Base-by-base conservation (phyloP, 1,140 invertebrate species). In the Spodoptera litura region DNA sequence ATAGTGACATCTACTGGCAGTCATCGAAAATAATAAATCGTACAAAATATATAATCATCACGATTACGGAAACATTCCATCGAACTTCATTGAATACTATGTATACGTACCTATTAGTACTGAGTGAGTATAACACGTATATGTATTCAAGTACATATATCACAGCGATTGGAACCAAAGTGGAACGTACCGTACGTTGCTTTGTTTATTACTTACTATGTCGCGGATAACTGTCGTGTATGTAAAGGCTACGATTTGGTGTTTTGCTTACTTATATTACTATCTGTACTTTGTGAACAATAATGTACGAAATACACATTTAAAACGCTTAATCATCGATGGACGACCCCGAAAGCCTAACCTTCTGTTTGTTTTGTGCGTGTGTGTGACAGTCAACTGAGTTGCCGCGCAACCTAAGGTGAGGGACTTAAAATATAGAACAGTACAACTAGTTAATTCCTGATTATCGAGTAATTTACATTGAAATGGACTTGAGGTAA, bases 191-290 rank as follows among this genome's bases (percentile, higher is more conserved):
- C 27, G 15, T 51, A 68, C 15, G n/a, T 51, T 49, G 53, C 25
- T 70, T 70, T 59, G 68, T 71, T 74, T 78, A 74, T 59, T 64
- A 59, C 49, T 51, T 77, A 64, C 73, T 78, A 72, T 70, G 25
- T 74, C 35, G 49, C 61, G 13, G 51, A 72, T 78, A 78, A 79
- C 78, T 77, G 74, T 80, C 70, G 73, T 78, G 62, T 77, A 77
- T 80, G 85, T 90, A 87, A 91, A 90, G 87, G 88, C 90, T 92
- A 91, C 82, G 76, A 82, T 86, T 92, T 93, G 92, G 92, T 93
- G 92, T 93, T 92, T 87, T 85, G 77, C 87, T 92, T 91, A 89
- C 84, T 86, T 77, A 72, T 88, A 88, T 89, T 81, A 82, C 81
- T 86, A 86, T 86, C 78, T 82, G 81, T 78, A 84, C 66, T 77